Conservation (phyloP, 2,113 vertebrate genomes). For the Anolis carolinensis region DNA sequence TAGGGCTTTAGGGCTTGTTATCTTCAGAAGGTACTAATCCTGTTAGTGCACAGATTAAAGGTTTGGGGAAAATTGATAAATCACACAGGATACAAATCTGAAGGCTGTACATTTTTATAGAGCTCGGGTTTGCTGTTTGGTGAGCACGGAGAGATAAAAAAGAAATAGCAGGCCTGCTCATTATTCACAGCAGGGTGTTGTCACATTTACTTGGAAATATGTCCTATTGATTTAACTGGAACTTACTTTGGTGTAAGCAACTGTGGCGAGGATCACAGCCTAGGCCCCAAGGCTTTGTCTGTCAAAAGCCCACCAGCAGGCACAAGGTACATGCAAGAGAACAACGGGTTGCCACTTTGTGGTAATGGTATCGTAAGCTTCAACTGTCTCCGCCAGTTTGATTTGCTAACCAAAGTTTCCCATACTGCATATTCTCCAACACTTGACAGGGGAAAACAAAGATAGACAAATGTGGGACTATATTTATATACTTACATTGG, state of each 20-base stretch:
- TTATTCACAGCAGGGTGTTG: conserved; percentile 19
- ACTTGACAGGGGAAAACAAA: neutral
- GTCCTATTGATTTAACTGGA: conserved; percentile 8
- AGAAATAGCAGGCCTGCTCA: conserved; percentile 31
- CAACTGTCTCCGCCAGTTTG: neutral
- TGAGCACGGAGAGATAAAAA: conserved; percentile 22
- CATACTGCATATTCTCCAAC: neutral
- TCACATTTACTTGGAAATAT: conserved; percentile 18
- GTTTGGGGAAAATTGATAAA: conserved; percentile 55
- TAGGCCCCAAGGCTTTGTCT: conserved; percentile 13
- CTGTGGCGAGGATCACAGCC: neutral
- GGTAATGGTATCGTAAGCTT: neutral
- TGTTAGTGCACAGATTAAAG: conserved; percentile 54
- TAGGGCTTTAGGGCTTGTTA: conserved; percentile 56
- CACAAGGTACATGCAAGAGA: conserved; percentile 18
- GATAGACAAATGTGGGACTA: neutral
- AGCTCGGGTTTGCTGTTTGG: conserved; percentile 38
- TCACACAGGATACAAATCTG: conserved; percentile 47
- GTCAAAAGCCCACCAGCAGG: conserved; percentile 9
- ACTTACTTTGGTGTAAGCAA: conserved; percentile 14
- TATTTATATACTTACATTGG: neutral
- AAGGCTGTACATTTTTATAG: conserved; percentile 31
- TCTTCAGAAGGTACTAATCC: conserved; percentile 54
- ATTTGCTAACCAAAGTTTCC: neutral
- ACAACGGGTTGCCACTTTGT: neutral